phyloP scores from a whole-genome alignment of 2,888 invertebrate species.

The Drosophila sordidapex region DNA sequence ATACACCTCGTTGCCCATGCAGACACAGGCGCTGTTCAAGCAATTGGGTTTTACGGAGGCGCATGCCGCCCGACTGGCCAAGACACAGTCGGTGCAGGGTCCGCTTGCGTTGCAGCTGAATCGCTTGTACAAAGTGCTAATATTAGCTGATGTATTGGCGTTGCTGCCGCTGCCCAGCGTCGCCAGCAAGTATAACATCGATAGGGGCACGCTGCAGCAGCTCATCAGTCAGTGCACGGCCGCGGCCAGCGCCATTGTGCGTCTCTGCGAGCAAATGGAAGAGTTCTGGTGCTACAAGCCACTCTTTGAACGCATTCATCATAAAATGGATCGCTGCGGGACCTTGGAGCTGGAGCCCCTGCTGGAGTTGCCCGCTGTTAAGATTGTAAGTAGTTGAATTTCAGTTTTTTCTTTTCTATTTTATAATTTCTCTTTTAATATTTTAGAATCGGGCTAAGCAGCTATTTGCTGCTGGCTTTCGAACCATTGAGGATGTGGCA shows the following conservation, averaged over 20 bases:
- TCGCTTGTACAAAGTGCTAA: conserved; percentile 94
- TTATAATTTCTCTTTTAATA: background rate
- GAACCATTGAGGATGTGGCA: conserved; percentile 91
- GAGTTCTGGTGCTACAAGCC: conserved; percentile 93
- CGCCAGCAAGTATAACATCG: conserved; percentile 89
- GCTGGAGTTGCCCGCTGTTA: conserved; percentile 95
- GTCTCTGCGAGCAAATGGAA: conserved; percentile 92
- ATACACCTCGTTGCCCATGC: conserved; percentile 88
- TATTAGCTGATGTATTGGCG: conserved; percentile 92
- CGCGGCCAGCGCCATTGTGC: conserved; percentile 90
- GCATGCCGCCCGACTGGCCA: conserved; percentile 88
- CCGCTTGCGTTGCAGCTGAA: conserved; percentile 85
- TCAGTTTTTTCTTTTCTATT: background rate
- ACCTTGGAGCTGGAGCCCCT: conserved; percentile 91
- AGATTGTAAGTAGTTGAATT: conserved; percentile 87
- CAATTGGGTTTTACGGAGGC: conserved; percentile 92
- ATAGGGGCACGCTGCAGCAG: conserved; percentile 93
- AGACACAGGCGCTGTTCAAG: conserved; percentile 89
- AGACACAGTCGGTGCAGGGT: conserved; percentile 88
- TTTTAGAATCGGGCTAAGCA: conserved; percentile 92
- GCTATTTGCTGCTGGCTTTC: conserved; percentile 93
- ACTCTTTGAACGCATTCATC: conserved; percentile 90
- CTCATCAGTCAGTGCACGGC: conserved; percentile 90
- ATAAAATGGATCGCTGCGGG: conserved; percentile 92
- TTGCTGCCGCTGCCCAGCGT: conserved; percentile 88